phyloP scores from a whole-genome alignment of 2,113 vertebrate species.

The Ochotona princeps region DNA sequence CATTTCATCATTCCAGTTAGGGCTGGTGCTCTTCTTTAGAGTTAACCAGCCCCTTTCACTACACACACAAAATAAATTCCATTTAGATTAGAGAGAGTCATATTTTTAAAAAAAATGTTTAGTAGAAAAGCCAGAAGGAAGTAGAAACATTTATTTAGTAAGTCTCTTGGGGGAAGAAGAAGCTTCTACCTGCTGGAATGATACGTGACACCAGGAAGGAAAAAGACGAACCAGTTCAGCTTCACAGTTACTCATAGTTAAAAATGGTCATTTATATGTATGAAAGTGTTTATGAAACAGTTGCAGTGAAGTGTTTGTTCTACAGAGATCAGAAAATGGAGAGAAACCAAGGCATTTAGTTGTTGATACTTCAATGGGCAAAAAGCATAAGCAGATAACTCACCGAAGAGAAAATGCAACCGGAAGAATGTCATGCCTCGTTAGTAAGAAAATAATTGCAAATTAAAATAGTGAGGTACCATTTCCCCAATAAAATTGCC shows the following conservation, averaged over 20 bases:
- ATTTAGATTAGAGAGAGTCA: neutral
- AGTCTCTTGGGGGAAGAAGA: constrained; percentile 43
- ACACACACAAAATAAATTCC: neutral
- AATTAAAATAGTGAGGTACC: constrained; percentile 78
- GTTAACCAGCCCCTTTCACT: neutral
- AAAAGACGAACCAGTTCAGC: constrained; percentile 30
- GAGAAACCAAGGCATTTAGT: neutral
- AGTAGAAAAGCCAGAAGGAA: constrained; percentile 56
- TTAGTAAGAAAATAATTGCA: constrained; percentile 75
- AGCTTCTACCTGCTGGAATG: constrained; percentile 43
- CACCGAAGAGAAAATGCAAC: constrained; percentile 58
- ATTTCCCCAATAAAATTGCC: constrained; percentile 59
- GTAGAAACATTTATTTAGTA: constrained; percentile 54
- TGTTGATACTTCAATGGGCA: constrained; percentile 54
- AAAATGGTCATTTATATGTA: constrained; percentile 55
- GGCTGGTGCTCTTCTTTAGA: constrained; percentile 30
- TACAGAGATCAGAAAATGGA: constrained; percentile 53
- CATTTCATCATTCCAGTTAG: constrained; percentile 5
- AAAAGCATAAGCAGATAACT: constrained; percentile 60
- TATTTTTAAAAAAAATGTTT: neutral
- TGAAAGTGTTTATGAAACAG: constrained; percentile 33
- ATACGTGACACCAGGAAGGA: constrained; percentile 57
- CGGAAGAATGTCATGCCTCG: constrained; percentile 69
- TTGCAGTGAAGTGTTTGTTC: constrained; percentile 37
- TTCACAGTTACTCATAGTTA: constrained; percentile 28